Conservation (phyloP, 2,113 vertebrate genomes). For the Prunella fulvescens region DNA sequence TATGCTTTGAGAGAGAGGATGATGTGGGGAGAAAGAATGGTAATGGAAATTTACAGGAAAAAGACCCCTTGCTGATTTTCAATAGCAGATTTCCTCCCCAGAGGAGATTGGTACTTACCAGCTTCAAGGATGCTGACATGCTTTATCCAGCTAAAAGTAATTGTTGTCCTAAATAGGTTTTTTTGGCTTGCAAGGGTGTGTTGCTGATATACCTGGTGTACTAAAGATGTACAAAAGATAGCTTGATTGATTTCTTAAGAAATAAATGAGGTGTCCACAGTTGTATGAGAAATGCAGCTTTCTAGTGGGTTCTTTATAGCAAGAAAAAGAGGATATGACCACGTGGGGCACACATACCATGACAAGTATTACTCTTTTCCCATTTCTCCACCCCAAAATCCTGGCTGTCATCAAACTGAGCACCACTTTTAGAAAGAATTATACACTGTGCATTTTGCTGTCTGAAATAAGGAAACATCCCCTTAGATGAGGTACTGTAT, state of each 20-base stretch:
- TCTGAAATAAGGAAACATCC: not conserved
- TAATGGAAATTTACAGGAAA: not conserved
- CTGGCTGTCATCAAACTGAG: not conserved
- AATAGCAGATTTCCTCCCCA: not conserved
- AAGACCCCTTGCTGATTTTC: accelerated
- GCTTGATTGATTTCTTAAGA: not conserved
- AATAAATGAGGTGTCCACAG: not conserved
- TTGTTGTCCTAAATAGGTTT: not conserved
- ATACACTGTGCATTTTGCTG: not conserved
- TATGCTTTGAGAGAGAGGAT: not conserved
- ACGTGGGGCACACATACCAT: not conserved
- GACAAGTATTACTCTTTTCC: not conserved
- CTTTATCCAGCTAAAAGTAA: not conserved
- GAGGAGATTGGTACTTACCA: not conserved
- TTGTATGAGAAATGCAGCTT: not conserved
- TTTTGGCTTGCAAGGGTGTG: not conserved
- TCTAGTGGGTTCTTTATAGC: not conserved
- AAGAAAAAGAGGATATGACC: not conserved
- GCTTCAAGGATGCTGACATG: not conserved
- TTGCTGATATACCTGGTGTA: not conserved
- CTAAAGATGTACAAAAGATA: not conserved
- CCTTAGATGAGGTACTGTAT: not conserved
- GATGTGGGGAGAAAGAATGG: not conserved
- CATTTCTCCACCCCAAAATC: not conserved
- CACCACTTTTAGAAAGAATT: not conserved